Conservation (phyloP, 2,113 vertebrate species). For the Bucco capensis region DNA sequence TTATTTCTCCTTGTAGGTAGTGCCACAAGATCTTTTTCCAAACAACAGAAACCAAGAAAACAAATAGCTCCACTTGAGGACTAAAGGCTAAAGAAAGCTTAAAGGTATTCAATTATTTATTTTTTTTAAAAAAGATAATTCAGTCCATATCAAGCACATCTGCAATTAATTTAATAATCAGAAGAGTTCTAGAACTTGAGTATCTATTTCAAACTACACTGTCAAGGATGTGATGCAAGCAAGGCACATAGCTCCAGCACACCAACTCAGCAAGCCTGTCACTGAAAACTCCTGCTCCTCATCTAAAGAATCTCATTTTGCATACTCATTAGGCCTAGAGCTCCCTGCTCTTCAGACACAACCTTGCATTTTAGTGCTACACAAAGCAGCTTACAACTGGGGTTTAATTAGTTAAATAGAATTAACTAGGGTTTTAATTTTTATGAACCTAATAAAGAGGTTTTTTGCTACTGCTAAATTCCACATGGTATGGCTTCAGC, state of each 20-base stretch:
- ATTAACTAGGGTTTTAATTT: background rate
- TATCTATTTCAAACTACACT: background rate
- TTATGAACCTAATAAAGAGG: background rate
- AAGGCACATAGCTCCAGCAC: background rate
- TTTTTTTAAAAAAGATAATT: background rate
- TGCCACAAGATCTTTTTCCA: background rate
- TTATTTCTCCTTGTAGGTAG: background rate
- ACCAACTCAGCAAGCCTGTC: too few relatives aligned
- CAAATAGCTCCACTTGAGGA: background rate
- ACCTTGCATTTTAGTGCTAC: background rate
- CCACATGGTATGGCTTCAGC: slow-evolving; percentile 1
- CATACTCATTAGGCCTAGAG: background rate
- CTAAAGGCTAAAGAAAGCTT: background rate
- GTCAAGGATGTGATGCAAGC: background rate
- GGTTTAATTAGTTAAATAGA: background rate
- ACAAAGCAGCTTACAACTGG: background rate
- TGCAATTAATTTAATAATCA: background rate
- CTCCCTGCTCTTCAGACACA: background rate
- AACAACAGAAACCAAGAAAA: background rate
- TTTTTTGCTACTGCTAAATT: background rate
- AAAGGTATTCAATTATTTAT: background rate
- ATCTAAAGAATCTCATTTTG: background rate
- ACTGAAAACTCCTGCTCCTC: background rate
- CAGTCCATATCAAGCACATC: background rate
- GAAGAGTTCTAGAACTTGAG: background rate